Evolutionary conservation across 1,140 invertebrate genomes (phyloP), one percentile per base, ranked within the genome.

Genomic region (Nebria ingens): DNA sequence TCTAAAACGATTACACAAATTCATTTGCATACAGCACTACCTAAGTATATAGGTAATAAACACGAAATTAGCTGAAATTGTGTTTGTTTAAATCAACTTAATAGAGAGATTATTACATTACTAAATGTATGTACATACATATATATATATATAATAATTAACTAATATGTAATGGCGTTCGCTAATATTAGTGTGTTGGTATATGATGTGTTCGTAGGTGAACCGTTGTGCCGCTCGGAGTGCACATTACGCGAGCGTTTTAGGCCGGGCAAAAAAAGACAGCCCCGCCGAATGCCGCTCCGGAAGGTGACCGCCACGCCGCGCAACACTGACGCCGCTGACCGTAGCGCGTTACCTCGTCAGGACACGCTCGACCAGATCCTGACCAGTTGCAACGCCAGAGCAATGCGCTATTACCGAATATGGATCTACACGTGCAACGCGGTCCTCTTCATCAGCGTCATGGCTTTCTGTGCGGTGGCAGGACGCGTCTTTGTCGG

Each of bases 361-460:
- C 40, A 45, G 40, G 40, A 45, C 40, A 45, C 40, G 3, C 15
- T 45, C 9, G 40, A 45, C 40, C 40, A 45, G 40, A 45, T 45
- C 40, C 40, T 45, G 9, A 62, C 62, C 56, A 62, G 61, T 34
- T 59, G 64, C 38, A 62, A 62, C 56, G 64, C 63, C 59, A 67
- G 68, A 61, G 69, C 69, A 55, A 71, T 71, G 69, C 68, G 78
- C 74, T 93, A 92, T 79, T 93, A 93, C 76, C 85, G 89, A 71
- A 81, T 92, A 66, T 92, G 89, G 89, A 92, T 93, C 68, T 92
- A 92, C 79, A 86, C 87, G 65, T 91, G 88, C 82, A 92, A 93
- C 77, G 82, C 85, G 69, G 88, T 88, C 58, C 78, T 92, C 67
- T 76, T 92, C 68, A 78, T 87, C 57, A 86, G 85, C 66, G 87